These are phyloP conservation scores for Madoqua kirkii DNA, from an alignment of 2,113 vertebrate species.

Conservation along the genomic window DNA sequence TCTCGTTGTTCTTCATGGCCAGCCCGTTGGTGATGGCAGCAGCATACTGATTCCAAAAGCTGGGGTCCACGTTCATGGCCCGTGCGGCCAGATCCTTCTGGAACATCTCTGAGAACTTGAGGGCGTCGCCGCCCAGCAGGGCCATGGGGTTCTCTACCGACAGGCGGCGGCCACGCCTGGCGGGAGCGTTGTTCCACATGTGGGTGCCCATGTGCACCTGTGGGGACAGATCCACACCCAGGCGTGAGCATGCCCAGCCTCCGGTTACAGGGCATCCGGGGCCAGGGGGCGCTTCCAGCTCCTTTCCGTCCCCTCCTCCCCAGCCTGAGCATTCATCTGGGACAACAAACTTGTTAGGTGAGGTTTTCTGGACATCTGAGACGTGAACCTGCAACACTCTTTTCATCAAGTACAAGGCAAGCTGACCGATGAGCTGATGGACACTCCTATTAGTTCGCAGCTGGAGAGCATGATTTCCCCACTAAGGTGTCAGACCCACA, in stretches of 20 bases:
- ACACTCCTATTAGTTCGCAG: not conserved
- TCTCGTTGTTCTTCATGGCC: conserved; percentile 99
- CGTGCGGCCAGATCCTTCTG: conserved; percentile 97
- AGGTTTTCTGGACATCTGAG: not conserved
- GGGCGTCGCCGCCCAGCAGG: conserved; percentile 92
- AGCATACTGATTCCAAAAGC: conserved; percentile 98
- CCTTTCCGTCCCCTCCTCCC: not conserved
- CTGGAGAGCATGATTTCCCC: not conserved
- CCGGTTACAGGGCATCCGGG: not conserved
- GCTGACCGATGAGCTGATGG: fast-evolving
- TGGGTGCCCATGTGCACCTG: conserved; percentile 99
- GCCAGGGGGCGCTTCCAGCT: not conserved
- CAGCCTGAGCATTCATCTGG: not conserved
- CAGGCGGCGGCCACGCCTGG: conserved; percentile 94
- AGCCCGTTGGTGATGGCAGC: conserved; percentile 97
- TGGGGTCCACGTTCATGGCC: conserved; percentile 97
- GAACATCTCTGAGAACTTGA: conserved; percentile 99
- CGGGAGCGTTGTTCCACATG: conserved; percentile 99
- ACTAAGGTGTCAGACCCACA: not conserved
- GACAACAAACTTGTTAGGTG: not conserved
- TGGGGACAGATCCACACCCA: conserved; percentile 57
- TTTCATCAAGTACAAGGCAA: not conserved
- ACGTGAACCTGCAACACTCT: not conserved
- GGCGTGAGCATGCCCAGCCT: conserved; percentile 47
- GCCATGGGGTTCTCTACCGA: conserved; percentile 99